phyloP scores from a whole-genome alignment of 2,797 vertebrate genomes.

The Geotrypetes seraphini region DNA sequence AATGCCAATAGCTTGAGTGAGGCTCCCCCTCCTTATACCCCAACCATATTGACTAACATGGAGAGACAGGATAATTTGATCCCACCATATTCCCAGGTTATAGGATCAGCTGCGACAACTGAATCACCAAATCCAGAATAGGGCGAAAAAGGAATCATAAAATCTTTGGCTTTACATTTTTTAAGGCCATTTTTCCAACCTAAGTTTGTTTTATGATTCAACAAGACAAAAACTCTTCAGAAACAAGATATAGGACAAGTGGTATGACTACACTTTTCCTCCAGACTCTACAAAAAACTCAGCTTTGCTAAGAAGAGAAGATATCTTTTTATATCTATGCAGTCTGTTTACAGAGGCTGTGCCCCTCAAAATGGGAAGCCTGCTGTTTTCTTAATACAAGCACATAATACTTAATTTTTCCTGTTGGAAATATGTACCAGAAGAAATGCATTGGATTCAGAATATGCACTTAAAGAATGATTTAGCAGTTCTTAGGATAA shows the following conservation, averaged over 20 bases:
- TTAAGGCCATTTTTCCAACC: neutral
- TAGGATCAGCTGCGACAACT: constrained; percentile 19
- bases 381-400: neutral
- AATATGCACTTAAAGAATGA: neutral
- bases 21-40: constrained; percentile 68
- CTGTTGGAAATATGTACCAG: neutral
- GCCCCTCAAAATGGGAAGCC: neutral
- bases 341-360: neutral
- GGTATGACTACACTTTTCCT: neutral
- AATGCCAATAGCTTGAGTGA: constrained; percentile 47
- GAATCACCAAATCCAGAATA: neutral
- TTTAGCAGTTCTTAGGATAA: too few relatives aligned
- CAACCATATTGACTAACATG: constrained; percentile 19
- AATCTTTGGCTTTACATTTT: neutral
- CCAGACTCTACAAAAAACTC: neutral
- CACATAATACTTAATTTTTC: neutral
- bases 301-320: neutral
- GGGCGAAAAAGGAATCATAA: too few relatives aligned
- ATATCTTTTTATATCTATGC: neutral
- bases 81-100: constrained; percentile 26
- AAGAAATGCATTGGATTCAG: neutral
- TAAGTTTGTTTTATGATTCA: neutral
- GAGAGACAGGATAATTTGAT: constrained; percentile 13
- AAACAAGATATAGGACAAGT: neutral
- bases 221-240: neutral